Evolutionary conservation across 1,140 invertebrate genomes (phyloP).

Genomic region (Apocrypta bakeri): DNA sequence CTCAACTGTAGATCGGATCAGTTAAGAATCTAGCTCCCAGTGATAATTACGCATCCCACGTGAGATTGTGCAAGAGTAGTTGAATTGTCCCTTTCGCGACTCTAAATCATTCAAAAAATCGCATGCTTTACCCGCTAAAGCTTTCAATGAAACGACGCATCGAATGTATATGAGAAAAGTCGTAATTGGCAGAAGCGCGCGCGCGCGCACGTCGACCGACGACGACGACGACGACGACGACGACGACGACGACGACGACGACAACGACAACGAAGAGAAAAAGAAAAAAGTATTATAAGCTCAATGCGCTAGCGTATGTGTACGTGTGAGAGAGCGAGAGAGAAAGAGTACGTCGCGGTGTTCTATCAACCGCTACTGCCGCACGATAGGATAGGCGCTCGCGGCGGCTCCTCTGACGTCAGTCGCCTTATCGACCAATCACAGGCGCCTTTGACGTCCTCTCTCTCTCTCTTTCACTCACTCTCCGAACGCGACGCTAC

Average conservation of each 20-base stretch:
- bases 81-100: too few relatives aligned
- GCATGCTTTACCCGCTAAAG: neutral
- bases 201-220: too few relatives aligned
- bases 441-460: conserved; percentile 36
- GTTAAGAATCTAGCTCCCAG: too few relatives aligned
- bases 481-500: neutral
- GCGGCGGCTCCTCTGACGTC: conserved; percentile 63
- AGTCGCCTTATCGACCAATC: conserved; percentile 64
- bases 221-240: too few relatives aligned
- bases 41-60: too few relatives aligned
- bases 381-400: conserved; percentile 45
- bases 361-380: neutral
- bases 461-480: conserved; percentile 44
- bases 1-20: too few relatives aligned
- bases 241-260: too few relatives aligned
- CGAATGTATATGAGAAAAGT: too few relatives aligned
- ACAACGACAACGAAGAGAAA: too few relatives aligned
- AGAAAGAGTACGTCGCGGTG: conserved; percentile 28
- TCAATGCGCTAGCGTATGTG: neutral
- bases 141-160: neutral
- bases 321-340: neutral
- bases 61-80: too few relatives aligned
- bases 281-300: neutral
- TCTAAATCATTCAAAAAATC: neutral
- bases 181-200: too few relatives aligned